phyloP scores from a whole-genome alignment of 1,140 invertebrate species.

The Pogonomyrmex barbatus region DNA sequence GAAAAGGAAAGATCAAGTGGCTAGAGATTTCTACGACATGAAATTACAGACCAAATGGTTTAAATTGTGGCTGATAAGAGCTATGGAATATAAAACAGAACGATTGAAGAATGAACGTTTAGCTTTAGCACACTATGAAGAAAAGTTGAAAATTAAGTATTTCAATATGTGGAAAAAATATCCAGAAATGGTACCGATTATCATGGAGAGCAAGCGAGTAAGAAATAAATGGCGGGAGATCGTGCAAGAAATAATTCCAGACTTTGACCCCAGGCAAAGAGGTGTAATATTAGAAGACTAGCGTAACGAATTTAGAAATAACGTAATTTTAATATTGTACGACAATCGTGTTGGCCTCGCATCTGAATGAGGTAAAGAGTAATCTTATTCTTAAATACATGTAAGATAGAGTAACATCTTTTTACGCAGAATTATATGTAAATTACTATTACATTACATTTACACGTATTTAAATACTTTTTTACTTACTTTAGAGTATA shows the following conservation, averaged over 20 bases:
- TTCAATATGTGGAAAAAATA: slow-evolving; percentile 80
- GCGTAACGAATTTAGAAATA: slow-evolving; percentile 45
- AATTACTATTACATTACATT: slow-evolving; percentile 28
- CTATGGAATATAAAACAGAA: slow-evolving; percentile 59
- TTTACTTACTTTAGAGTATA: slow-evolving; percentile 27
- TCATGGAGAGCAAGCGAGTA: slow-evolving; percentile 79
- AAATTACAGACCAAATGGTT: slow-evolving; percentile 76
- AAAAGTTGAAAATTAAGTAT: slow-evolving; percentile 70
- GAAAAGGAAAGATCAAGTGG: slow-evolving; percentile 79
- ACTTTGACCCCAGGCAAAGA: slow-evolving; percentile 80
- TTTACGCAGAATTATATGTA: slow-evolving; percentile 33
- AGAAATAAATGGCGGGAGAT: slow-evolving; percentile 80
- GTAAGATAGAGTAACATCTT: slow-evolving; percentile 22
- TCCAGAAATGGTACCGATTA: slow-evolving; percentile 74
- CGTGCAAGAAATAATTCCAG: slow-evolving; percentile 81
- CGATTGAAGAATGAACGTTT: slow-evolving; percentile 69
- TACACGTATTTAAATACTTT: slow-evolving; percentile 36
- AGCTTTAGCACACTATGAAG: slow-evolving; percentile 70
- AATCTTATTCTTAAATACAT: slow-evolving; percentile 27
- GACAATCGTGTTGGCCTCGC: slow-evolving; percentile 37
- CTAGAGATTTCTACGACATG: slow-evolving; percentile 80
- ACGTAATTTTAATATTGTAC: slow-evolving; percentile 31
- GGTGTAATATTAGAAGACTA: slow-evolving; percentile 79
- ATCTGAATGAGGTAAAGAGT: slow-evolving; percentile 29
- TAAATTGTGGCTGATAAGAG: slow-evolving; percentile 70